phyloP scores from a whole-genome alignment of 2,797 vertebrate genomes.

The Alcedo atthis region DNA sequence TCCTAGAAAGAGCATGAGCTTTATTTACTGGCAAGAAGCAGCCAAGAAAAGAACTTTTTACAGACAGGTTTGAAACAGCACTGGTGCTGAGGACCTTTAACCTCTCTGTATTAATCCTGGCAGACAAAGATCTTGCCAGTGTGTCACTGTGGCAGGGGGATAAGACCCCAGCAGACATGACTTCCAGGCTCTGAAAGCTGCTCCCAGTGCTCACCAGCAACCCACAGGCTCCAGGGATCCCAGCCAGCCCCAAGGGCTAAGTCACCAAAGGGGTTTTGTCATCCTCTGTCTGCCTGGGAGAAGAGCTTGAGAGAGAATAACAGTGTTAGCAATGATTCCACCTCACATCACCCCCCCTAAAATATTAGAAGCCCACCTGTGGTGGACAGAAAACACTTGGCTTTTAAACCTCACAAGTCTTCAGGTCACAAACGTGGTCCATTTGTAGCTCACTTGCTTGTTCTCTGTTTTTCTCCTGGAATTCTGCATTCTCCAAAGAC shows the following conservation, averaged over 20 bases:
- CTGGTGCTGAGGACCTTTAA: background rate
- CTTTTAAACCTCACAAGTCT: constrained; percentile 26
- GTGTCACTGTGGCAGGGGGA: background rate
- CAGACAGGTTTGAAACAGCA: background rate
- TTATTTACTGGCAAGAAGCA: background rate
- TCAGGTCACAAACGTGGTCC: background rate
- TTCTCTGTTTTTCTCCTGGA: background rate
- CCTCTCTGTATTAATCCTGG: background rate
- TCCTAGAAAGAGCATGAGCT: background rate
- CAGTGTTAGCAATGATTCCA: background rate
- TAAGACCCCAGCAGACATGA: background rate
- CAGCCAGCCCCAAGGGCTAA: background rate
- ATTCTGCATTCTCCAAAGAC: background rate
- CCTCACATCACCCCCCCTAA: constrained; percentile 27
- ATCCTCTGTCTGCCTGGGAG: background rate
- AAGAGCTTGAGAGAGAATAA: background rate
- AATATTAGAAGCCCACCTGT: background rate
- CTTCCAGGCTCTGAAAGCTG: background rate
- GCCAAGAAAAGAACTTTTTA: background rate
- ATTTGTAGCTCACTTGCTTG: background rate
- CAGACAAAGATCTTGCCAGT: constrained; percentile 1
- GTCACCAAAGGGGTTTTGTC: background rate
- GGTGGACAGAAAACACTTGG: constrained; percentile 3
- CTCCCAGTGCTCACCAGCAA: background rate
- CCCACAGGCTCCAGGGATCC: background rate